These are phyloP conservation scores for Diplodus sargus DNA, from an alignment of 2,797 vertebrate genomes.

Conservation along the genomic window DNA sequence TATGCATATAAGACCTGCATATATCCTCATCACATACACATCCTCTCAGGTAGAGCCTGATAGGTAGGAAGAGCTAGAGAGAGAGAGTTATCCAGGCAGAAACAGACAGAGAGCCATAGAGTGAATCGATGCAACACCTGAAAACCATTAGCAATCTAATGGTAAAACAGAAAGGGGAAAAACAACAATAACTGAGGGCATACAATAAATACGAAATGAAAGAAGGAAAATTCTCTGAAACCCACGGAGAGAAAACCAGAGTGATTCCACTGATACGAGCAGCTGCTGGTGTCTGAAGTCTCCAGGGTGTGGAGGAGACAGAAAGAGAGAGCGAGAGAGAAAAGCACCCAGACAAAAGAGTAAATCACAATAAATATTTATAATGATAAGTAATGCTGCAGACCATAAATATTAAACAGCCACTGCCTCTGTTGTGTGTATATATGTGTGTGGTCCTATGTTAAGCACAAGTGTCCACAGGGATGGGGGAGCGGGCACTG, in stretches of 20 bases:
- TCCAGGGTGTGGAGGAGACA: slow-evolving; percentile 61
- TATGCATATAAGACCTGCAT: slow-evolving; percentile 26
- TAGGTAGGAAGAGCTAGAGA: slow-evolving; percentile 12
- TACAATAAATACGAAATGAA: slow-evolving; percentile 80
- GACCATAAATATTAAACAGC: slow-evolving; percentile 83
- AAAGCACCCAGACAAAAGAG: slow-evolving; percentile 73
- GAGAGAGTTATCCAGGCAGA: slow-evolving; percentile 19
- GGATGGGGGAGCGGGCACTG: slow-evolving; percentile 54
- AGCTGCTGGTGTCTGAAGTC: slow-evolving; percentile 68
- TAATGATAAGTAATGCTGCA: slow-evolving; percentile 82
- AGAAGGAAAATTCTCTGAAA: slow-evolving; percentile 69
- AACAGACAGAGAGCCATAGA: slow-evolving; percentile 26
- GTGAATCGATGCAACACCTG: slow-evolving; percentile 63
- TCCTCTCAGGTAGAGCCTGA: slow-evolving; percentile 20
- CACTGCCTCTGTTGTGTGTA: slow-evolving; percentile 42
- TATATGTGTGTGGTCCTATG: slow-evolving; percentile 56
- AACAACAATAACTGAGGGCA: slow-evolving; percentile 63
- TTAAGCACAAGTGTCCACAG: slow-evolving; percentile 62
- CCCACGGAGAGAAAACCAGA: slow-evolving; percentile 65
- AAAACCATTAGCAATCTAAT: slow-evolving; percentile 81
- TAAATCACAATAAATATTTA: slow-evolving; percentile 89
- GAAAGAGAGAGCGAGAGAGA: slow-evolving; percentile 53
- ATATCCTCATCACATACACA: slow-evolving; percentile 28
- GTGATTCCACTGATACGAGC: slow-evolving; percentile 78
- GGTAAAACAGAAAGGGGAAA: slow-evolving; percentile 62